Evolutionary conservation across 23 tunicate genomes (phyloP).

Genomic region (Styela plicata): DNA sequence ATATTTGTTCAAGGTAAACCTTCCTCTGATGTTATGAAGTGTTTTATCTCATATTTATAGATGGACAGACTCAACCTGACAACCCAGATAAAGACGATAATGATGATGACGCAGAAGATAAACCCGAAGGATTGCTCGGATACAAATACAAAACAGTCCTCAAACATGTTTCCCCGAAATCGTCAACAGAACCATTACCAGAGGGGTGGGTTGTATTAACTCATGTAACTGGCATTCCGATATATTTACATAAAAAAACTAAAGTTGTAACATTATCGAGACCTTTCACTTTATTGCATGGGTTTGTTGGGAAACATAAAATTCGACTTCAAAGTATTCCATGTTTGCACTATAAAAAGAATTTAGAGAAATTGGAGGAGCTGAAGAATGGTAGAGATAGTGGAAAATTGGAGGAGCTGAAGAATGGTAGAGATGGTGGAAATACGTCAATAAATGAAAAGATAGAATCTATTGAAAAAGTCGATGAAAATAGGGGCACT

Average conservation of each 20-base stretch:
- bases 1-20: no score
- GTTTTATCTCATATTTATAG: no score
- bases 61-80: neutral
- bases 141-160: constrained; percentile 22
- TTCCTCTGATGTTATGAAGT: no score
- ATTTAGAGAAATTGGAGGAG: neutral
- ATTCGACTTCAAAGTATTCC: constrained; percentile 62
- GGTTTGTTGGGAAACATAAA: constrained; percentile 47
- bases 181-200: constrained; percentile 58
- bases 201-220: constrained; percentile 62
- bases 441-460: no score
- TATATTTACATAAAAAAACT: constrained; percentile 53
- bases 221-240: constrained; percentile 56
- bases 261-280: constrained; percentile 74
- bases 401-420: neutral
- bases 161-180: constrained; percentile 42
- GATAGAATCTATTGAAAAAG: no score
- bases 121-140: constrained; percentile 30
- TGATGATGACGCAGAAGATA: constrained; percentile 6
- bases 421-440: neutral
- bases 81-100: neutral
- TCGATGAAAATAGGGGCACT: no score
- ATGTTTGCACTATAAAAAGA: constrained; percentile 49
- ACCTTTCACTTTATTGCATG: constrained; percentile 43
- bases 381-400: neutral